Evolutionary conservation across 2,797 vertebrate genomes (phyloP), one percentile per base, ranked within the genome.

Genomic region (Notolepis coatsorum): DNA sequence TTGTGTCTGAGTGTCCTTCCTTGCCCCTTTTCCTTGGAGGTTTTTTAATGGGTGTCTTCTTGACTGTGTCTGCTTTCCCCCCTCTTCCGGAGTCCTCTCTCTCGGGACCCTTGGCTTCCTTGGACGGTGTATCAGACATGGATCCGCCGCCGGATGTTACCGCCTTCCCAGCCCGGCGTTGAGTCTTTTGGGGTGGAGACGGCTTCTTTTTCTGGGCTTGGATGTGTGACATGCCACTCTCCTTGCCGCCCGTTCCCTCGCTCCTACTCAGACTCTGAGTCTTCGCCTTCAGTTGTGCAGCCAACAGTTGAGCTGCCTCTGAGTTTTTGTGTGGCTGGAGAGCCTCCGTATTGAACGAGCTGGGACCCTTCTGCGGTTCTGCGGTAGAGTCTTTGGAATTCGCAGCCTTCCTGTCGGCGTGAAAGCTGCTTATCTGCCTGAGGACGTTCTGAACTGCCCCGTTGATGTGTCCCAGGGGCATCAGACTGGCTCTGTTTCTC

Each of bases 221-320:
- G 4, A 64, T 18, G 18, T 59, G 24, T 0, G 81, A 82, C 37
- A 88, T 65, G 20, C 89, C 89, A 0, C 91, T 91, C 0, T 59
- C 82, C 17, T 87, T 79, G 13, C 24, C 39, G 51, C n/a, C 15
- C 9, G 63, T 64, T 6, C 60, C 65, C 0, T 93, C 75, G 18
- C 72, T 77, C 75, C 91, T 81, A 84, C 87, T 88, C 62, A 92
- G 87, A 65, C 92, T 93, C 63, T 93, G 91, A 86, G 93, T 93
- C 89, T 94, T 94, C 89, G 89, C 93, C 62, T 93, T 94, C 68
- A 94, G 82, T 39, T 94, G 93, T 0, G 92, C 89, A 0, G 93
- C 92, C 77, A 94, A 78, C 71, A 91, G 58, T 2, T 84, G 87
- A 43, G 88, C 90, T 1, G 88, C 87, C 69, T 93, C 92, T 0